Conservation (phyloP, 2,797 vertebrate genomes). For the Aphelocoma californica region DNA sequence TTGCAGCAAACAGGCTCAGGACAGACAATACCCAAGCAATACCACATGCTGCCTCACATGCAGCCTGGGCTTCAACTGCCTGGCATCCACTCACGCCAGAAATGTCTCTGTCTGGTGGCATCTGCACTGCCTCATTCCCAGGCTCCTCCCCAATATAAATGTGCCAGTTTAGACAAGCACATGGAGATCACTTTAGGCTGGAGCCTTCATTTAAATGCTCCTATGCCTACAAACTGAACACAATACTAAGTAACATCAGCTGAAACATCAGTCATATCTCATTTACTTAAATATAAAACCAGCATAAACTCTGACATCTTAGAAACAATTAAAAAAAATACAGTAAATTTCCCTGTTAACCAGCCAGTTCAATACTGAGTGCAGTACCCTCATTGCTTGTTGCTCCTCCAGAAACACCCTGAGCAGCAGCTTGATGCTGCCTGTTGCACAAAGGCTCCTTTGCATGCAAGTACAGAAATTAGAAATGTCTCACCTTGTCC, state of each 20-base stretch:
- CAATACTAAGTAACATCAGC: neutral
- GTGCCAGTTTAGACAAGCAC: neutral
- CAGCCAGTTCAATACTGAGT: neutral
- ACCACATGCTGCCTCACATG: neutral
- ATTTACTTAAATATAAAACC: neutral
- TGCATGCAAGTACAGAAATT: accelerated
- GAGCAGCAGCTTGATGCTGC: neutral
- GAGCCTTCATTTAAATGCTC: neutral
- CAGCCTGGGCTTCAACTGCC: neutral
- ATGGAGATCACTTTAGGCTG: neutral
- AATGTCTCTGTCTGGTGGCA: neutral
- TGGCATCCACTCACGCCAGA: neutral
- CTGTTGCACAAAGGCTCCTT: neutral
- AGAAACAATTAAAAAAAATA: neutral
- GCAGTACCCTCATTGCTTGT: neutral
- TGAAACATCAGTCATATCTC: neutral
- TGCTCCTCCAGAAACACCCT: neutral
- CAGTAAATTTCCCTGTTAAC: neutral
- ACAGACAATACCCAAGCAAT: neutral
- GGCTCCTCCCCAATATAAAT: neutral
- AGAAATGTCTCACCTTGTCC: neutral
- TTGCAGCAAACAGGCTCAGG: neutral
- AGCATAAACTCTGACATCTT: neutral
- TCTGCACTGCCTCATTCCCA: neutral
- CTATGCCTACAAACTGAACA: neutral